phyloP scores from a whole-genome alignment of 2,888 invertebrate genomes.

The Boloria selene region DNA sequence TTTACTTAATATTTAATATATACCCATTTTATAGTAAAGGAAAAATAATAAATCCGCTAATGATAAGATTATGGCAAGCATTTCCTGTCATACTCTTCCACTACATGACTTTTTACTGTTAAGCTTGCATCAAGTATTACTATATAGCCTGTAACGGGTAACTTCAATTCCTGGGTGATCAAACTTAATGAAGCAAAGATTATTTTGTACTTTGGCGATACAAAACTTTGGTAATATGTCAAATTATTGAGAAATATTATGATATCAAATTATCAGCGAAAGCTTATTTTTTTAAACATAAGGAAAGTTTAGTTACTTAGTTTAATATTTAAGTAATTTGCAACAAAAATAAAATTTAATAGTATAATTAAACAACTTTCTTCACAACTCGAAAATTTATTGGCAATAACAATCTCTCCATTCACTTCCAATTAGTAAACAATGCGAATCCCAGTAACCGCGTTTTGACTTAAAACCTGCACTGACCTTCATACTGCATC shows the following conservation, averaged over 20 bases:
- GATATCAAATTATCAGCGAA: too few relatives aligned
- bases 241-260: too few relatives aligned
- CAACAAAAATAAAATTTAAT: constrained; percentile 16
- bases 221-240: too few relatives aligned
- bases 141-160: constrained; percentile 56
- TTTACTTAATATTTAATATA: too few relatives aligned
- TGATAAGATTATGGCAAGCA: too few relatives aligned
- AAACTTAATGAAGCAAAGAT: neutral
- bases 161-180: constrained; percentile 53
- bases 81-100: neutral
- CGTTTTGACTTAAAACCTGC: constrained; percentile 58
- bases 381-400: constrained; percentile 35
- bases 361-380: constrained; percentile 28
- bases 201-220: too few relatives aligned
- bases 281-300: too few relatives aligned
- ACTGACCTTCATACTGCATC: constrained; percentile 70
- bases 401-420: constrained; percentile 37
- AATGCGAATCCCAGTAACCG: constrained; percentile 48
- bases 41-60: too few relatives aligned
- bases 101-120: constrained; percentile 21
- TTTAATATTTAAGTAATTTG: neutral
- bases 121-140: constrained; percentile 11
- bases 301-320: too few relatives aligned
- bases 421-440: constrained; percentile 36
- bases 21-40: too few relatives aligned